Percentiles rank a stretch among this genome's conserved stretches.
These are phyloP conservation scores for Diacarnus erythraeanus DNA, from an alignment of 37 sponge, comb jelly and placozoan genomes.

Conservation along the genomic window DNA sequence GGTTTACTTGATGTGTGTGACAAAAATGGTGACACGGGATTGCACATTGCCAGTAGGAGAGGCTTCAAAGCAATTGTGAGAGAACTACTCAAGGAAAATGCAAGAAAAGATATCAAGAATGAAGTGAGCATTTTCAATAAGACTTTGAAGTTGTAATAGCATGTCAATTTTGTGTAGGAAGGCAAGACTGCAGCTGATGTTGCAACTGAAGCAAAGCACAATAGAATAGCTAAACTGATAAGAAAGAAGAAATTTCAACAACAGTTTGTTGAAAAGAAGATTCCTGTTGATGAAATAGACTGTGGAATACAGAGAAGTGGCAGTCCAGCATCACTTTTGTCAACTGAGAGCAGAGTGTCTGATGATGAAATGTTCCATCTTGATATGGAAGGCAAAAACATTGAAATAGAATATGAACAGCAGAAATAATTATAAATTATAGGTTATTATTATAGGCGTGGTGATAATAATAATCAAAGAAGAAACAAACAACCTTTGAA, in stretches of 20 bases:
- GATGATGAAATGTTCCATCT: background rate
- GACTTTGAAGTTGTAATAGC: background rate
- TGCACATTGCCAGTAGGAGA: constrained; percentile 42
- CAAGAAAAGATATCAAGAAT: background rate
- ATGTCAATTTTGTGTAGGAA: constrained; percentile 7
- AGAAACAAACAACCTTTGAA: too few species aligned
- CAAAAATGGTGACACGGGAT: constrained; percentile 49
- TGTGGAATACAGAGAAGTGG: background rate
- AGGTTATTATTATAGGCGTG: too few species aligned
- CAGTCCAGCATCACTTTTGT: background rate
- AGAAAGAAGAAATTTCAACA: background rate
- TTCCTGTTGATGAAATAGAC: background rate
- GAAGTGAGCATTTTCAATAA: constrained; percentile 3
- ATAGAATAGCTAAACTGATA: background rate
- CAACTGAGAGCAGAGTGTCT: background rate
- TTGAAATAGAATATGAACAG: too few species aligned
- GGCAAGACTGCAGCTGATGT: constrained; percentile 6
- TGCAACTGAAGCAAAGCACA: background rate
- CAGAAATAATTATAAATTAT: too few species aligned
- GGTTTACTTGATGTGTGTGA: background rate
- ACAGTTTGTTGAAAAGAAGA: background rate
- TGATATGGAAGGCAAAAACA: constrained; percentile 1
- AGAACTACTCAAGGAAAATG: constrained; percentile 27
- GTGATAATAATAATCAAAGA: too few species aligned
- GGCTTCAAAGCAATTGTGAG: constrained; percentile 8